Conservation (phyloP, 1,140 invertebrate species). For the Drosophila paulistorum region DNA sequence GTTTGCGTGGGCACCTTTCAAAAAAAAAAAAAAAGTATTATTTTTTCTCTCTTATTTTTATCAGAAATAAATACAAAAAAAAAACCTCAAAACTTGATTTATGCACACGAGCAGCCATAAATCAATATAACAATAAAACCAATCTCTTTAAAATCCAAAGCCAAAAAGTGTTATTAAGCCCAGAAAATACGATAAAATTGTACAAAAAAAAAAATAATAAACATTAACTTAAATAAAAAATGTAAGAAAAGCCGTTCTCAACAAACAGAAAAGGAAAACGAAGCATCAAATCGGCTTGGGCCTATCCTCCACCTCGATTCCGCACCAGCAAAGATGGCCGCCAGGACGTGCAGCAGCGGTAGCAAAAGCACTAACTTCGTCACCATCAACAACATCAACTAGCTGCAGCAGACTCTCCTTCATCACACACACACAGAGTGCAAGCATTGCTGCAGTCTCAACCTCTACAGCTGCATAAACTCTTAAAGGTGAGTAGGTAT, state of each 20-base stretch:
- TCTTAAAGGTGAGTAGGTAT: conserved; percentile 66
- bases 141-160: conserved; percentile 44
- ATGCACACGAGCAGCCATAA: conserved; percentile 54
- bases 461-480: conserved; percentile 21
- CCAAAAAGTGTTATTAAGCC: conserved; percentile 63
- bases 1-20: conserved; percentile 72
- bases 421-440: conserved; percentile 23
- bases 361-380: conserved; percentile 17
- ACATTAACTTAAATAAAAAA: conserved; percentile 17
- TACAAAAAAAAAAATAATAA: conserved; percentile 30
- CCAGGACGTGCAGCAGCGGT: conserved; percentile 60
- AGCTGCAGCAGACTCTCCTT: conserved; percentile 46
- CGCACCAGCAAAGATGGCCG: conserved; percentile 66
- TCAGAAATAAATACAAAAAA: conserved; percentile 30
- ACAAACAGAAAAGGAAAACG: conserved; percentile 23
- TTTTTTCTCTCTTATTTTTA: conserved; percentile 27
- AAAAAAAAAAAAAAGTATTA: conserved; percentile 32
- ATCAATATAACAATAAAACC: conserved; percentile 60
- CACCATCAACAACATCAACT: conserved; percentile 46
- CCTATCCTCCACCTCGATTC: conserved; percentile 41
- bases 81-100: conserved; percentile 56
- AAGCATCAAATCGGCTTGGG: conserved; percentile 33
- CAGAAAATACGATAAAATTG: conserved; percentile 41
- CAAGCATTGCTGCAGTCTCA: not conserved
- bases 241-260: conserved; percentile 14